phyloP scores from a whole-genome alignment of 2,113 vertebrate species.

The Microcebus lehilahytsara region DNA sequence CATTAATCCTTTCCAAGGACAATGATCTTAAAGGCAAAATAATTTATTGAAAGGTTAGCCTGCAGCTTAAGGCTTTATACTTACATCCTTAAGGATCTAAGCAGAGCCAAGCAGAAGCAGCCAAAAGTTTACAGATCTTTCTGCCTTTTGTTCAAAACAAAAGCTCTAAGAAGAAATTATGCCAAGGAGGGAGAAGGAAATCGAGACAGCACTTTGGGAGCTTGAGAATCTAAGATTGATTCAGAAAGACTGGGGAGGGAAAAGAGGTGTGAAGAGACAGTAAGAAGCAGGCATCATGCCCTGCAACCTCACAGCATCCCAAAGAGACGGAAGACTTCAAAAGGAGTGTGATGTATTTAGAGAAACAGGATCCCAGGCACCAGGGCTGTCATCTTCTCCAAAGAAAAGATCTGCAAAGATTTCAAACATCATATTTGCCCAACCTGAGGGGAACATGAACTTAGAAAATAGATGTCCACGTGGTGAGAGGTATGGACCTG shows the following conservation, averaged over 20 bases:
- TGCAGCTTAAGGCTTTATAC: background rate
- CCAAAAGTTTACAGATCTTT: background rate
- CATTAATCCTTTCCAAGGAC: background rate
- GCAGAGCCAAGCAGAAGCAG: background rate
- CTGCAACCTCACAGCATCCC: background rate
- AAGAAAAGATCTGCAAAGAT: background rate
- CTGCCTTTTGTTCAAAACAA: constrained; percentile 22
- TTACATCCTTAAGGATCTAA: background rate
- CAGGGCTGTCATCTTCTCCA: background rate
- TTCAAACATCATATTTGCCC: background rate
- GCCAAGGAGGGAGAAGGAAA: background rate
- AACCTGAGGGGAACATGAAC: background rate
- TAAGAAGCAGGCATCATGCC: background rate
- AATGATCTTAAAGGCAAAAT: background rate
- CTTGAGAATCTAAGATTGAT: background rate
- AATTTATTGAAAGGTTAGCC: constrained; percentile 16
- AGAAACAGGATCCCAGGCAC: background rate
- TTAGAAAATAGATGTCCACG: background rate
- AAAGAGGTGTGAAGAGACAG: background rate
- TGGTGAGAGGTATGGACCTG: background rate
- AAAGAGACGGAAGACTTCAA: background rate
- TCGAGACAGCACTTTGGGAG: background rate
- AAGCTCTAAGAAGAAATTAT: background rate
- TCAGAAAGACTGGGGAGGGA: background rate
- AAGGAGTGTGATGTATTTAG: background rate